Evolutionary conservation across 30 jellyfish, hydroid and myxozoan species (phyloP).

Genomic region (Aurelia sp.): DNA sequence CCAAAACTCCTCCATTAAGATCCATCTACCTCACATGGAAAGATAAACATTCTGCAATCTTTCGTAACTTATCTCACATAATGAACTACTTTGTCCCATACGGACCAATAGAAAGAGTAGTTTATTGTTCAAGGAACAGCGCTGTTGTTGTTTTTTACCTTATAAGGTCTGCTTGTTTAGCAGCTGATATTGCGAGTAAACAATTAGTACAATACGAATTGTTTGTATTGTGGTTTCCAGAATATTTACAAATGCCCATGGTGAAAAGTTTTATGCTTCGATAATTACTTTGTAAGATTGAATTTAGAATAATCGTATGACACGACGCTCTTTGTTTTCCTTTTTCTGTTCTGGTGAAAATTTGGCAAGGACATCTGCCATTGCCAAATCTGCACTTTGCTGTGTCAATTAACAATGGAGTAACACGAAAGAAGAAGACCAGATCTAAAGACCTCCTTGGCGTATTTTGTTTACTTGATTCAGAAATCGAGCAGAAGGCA

Average conservation of each 20-base stretch:
- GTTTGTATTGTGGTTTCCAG: slow-evolving; percentile 54
- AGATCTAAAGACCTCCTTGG: too few species aligned
- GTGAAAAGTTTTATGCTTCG: slow-evolving; percentile 4
- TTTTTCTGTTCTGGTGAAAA: neutral
- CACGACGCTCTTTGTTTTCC: neutral
- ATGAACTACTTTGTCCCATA: slow-evolving; percentile 30
- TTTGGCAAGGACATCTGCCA: too few species aligned
- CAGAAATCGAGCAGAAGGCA: too few species aligned
- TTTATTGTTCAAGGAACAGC: slow-evolving; percentile 39
- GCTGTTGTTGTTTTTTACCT: slow-evolving; percentile 45
- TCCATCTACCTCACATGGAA: slow-evolving; percentile 57
- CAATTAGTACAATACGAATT: neutral
- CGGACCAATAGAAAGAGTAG: slow-evolving; percentile 62
- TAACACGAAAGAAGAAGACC: too few species aligned
- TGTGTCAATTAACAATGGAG: too few species aligned
- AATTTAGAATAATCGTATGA: neutral
- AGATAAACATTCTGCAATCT: neutral
- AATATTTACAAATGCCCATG: slow-evolving; percentile 33
- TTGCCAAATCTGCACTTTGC: too few species aligned
- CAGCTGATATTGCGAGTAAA: slow-evolving; percentile 24
- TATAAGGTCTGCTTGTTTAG: slow-evolving; percentile 50
- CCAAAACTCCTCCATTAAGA: slow-evolving; percentile 54
- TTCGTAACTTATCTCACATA: neutral
- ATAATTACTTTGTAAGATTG: neutral
- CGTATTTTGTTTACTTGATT: too few species aligned